Conservation (phyloP, 2,113 vertebrate species). For the Nansenia antarctica region DNA sequence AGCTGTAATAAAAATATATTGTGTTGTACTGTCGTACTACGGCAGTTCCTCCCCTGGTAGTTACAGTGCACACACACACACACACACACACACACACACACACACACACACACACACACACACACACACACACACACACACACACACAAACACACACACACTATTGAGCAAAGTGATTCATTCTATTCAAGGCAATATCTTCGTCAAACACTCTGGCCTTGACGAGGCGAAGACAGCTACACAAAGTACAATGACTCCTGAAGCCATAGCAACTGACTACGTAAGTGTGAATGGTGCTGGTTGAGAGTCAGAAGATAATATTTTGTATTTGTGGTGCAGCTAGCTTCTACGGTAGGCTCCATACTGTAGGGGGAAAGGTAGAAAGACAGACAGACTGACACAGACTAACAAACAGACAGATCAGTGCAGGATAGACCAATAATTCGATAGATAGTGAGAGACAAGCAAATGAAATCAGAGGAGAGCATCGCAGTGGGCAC, state of each 20-base stretch:
- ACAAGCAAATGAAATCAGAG: too few relatives aligned
- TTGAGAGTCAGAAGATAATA: constrained; percentile 18
- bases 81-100: neutral
- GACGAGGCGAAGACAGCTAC: constrained; percentile 61
- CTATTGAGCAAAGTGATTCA: constrained; percentile 66
- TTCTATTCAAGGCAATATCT: constrained; percentile 64
- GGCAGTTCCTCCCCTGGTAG: neutral
- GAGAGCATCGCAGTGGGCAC: too few relatives aligned
- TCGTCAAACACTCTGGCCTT: constrained; percentile 73
- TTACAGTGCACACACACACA: neutral
- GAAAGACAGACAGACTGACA: neutral
- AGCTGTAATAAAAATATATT: neutral
- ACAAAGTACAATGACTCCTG: constrained; percentile 48
- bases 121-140: constrained; percentile 2
- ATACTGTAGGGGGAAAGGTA: too few relatives aligned
- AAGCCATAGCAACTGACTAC: constrained; percentile 73
- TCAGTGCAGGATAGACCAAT: too few relatives aligned
- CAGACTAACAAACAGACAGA: neutral
- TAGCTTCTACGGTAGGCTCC: too few relatives aligned
- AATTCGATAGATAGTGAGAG: too few relatives aligned
- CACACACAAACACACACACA: constrained; percentile 3
- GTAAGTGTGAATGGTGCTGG: constrained; percentile 60
- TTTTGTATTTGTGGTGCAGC: too few relatives aligned
- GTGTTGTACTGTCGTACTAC: neutral
- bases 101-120: constrained; percentile 26